Conservation (phyloP, 2,888 invertebrate genomes). For the Cosmia pyralina region DNA sequence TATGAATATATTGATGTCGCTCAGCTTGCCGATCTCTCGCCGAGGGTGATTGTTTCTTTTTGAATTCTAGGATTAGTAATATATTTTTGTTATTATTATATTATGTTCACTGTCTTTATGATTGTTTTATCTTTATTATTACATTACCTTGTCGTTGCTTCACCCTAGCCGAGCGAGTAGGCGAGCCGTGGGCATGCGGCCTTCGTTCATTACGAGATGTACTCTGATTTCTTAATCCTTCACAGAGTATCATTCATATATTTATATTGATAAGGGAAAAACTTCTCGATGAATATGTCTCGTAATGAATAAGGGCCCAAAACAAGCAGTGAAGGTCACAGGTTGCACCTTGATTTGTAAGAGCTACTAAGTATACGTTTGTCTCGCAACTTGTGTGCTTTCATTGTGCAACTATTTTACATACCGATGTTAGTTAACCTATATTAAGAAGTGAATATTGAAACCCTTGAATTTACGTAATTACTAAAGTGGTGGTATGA, state of each 20-base stretch:
- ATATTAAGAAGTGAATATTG: constrained; percentile 80
- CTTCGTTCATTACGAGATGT: constrained; percentile 77
- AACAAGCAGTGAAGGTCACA: constrained; percentile 76
- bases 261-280: constrained; percentile 64
- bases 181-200: constrained; percentile 69
- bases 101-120: constrained; percentile 83
- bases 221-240: constrained; percentile 67
- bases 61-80: constrained; percentile 84
- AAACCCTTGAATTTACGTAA: constrained; percentile 85
- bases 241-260: constrained; percentile 64
- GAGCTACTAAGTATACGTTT: constrained; percentile 67
- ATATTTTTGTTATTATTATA: constrained; percentile 85
- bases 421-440: constrained; percentile 88
- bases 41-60: constrained; percentile 77
- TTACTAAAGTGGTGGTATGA: constrained; percentile 72
- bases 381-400: constrained; percentile 75
- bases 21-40: constrained; percentile 76
- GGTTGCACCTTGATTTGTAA: constrained; percentile 66
- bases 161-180: constrained; percentile 74
- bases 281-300: constrained; percentile 69
- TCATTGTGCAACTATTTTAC: constrained; percentile 87
- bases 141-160: constrained; percentile 75
- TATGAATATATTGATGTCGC: constrained; percentile 76
- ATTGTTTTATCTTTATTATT: constrained; percentile 81
- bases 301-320: constrained; percentile 74